A percentile compares a stretch with the other conserved stretches of the same genome.
Conservation (phyloP, 2,888 invertebrate genomes). For the Labia minor region DNA sequence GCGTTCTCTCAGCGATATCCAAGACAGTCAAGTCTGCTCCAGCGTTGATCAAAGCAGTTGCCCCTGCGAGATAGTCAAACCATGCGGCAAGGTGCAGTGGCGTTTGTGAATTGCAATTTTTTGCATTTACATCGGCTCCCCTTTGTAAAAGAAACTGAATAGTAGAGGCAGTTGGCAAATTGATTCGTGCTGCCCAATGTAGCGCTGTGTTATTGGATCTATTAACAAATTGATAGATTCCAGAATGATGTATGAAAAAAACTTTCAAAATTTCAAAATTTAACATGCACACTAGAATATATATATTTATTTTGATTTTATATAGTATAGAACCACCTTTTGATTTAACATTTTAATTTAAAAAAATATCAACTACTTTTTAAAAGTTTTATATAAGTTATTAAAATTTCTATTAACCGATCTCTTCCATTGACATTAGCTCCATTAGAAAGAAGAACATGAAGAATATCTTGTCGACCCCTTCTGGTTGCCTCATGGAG, state of each 20-base stretch:
- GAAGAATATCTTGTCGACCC: neutral
- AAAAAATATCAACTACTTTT: too few species aligned
- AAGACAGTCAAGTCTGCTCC: neutral
- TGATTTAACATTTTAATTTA: too few species aligned
- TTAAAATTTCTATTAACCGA: neutral
- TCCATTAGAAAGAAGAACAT: neutral
- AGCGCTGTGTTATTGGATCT: neutral
- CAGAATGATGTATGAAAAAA: neutral
- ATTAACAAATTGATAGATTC: neutral
- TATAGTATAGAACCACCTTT: too few species aligned
- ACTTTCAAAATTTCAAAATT: neutral
- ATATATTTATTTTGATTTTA: too few species aligned
- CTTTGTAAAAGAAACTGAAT: neutral
- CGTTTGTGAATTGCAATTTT: neutral
- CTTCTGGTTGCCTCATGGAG: neutral
- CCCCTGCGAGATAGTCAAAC: neutral
- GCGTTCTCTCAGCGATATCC: neutral
- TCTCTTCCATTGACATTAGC: neutral
- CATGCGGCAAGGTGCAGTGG: neutral
- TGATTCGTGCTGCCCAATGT: neutral
- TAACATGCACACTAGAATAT: too few species aligned
- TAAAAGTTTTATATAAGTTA: too few species aligned
- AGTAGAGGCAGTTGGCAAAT: neutral
- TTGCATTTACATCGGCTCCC: neutral
- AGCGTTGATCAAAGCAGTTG: neutral